Conservation (phyloP, 2,113 vertebrate genomes). For the Phalacrocorax aristotelis region DNA sequence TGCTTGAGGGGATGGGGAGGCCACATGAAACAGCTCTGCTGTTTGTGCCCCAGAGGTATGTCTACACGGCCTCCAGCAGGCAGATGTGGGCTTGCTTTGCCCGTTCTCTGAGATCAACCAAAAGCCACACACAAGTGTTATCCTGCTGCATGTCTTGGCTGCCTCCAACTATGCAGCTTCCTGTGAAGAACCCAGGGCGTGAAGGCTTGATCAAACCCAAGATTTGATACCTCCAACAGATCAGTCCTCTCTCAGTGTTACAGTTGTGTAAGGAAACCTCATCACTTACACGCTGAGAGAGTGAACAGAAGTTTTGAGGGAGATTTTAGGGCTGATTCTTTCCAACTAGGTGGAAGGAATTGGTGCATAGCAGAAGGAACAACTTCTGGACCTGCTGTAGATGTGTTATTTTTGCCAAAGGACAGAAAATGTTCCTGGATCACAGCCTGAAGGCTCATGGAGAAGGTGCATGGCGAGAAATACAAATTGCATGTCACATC, state of each 20-base stretch:
- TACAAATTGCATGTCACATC: neutral
- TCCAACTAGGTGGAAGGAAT: neutral
- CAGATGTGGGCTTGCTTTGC: slow-evolving; percentile 4
- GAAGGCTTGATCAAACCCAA: neutral
- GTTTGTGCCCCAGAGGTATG: neutral
- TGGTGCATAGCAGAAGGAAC: rapidly evolving
- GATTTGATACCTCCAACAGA: neutral
- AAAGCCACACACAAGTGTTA: neutral
- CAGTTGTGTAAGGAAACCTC: neutral
- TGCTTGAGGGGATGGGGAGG: neutral
- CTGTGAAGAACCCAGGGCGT: neutral
- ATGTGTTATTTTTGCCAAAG: neutral
- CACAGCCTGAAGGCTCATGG: neutral
- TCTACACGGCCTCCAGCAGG: rapidly evolving
- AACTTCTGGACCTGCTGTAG: neutral
- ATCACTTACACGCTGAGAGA: neutral
- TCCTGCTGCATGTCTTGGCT: neutral
- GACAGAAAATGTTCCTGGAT: neutral
- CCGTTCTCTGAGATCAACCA: neutral
- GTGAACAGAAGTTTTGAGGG: neutral
- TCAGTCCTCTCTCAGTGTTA: neutral
- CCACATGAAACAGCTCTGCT: neutral
- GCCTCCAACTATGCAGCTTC: neutral
- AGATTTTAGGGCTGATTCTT: neutral
- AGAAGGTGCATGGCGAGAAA: neutral